Conservation (phyloP, 2,888 invertebrate species). For the Andrena dorsata region DNA sequence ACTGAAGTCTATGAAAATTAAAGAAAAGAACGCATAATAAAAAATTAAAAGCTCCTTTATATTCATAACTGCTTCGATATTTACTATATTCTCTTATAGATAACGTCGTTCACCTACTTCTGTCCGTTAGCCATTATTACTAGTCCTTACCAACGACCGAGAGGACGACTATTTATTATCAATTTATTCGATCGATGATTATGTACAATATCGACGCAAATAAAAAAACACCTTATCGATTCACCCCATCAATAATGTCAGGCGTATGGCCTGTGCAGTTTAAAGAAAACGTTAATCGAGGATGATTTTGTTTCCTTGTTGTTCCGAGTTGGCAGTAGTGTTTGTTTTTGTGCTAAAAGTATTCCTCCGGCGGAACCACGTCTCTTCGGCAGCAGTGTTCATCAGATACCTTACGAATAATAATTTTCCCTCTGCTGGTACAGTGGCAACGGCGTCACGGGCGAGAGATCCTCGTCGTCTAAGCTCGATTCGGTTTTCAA, state of each 20-base stretch:
- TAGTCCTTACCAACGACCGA: conserved; percentile 34
- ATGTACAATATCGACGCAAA: conserved; percentile 62
- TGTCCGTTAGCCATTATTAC: conserved; percentile 35
- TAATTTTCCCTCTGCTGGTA: conserved; percentile 95
- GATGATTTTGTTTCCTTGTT: conserved; percentile 47
- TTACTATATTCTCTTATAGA: conserved; percentile 37
- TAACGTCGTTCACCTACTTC: conserved; percentile 37
- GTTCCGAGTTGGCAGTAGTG: conserved; percentile 64
- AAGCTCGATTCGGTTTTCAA: conserved; percentile 86
- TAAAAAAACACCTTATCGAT: conserved; percentile 38
- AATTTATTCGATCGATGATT: conserved; percentile 59
- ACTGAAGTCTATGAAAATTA: conserved; percentile 1
- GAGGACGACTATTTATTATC: conserved; percentile 56
- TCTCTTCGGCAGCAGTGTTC: neutral
- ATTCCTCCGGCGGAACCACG: conserved; percentile 38
- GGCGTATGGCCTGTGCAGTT: conserved; percentile 8
- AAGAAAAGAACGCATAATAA: neutral
- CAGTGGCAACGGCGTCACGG: conserved; percentile 92
- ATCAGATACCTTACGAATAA: conserved; percentile 85
- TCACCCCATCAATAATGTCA: conserved; percentile 20
- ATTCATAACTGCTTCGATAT: conserved; percentile 20
- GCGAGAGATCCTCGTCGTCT: conserved; percentile 91
- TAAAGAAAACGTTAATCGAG: conserved; percentile 17
- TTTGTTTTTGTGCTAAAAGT: conserved; percentile 42
- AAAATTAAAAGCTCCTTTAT: conserved; percentile 34